phyloP scores from a whole-genome alignment of 2,797 vertebrate species.

The Chaetophractus vellerosus region DNA sequence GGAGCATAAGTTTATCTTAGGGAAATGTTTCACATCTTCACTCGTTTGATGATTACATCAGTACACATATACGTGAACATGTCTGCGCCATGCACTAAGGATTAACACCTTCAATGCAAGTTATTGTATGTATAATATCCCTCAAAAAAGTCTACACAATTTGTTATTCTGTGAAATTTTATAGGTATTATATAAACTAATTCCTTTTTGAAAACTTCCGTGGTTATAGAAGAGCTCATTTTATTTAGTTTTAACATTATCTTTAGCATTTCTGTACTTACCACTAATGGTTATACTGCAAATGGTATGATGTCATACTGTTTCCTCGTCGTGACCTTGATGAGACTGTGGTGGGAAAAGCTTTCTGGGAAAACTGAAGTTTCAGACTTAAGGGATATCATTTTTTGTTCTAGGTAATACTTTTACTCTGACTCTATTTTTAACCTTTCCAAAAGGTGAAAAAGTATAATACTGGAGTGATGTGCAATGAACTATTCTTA shows the following conservation, averaged over 20 bases:
- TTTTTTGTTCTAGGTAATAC: background rate
- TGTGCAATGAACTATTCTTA: conserved; percentile 28
- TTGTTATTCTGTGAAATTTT: conserved; percentile 7
- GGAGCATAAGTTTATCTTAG: background rate
- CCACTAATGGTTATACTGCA: background rate
- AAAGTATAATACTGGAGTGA: conserved; percentile 13
- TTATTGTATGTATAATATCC: background rate
- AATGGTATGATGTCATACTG: background rate
- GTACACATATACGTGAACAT: background rate
- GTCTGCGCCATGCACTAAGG: background rate
- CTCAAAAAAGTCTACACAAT: background rate
- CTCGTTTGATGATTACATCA: background rate
- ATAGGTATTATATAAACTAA: background rate
- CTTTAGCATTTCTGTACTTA: background rate
- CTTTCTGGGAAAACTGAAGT: background rate
- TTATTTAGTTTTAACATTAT: background rate
- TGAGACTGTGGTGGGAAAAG: background rate
- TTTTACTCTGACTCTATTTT: background rate
- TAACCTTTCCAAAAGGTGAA: conserved; percentile 29
- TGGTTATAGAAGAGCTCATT: no score
- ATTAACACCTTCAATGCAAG: background rate
- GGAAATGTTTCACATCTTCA: background rate
- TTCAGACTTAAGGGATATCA: background rate
- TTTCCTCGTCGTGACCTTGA: background rate
- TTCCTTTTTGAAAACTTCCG: background rate